Base-by-base conservation (phyloP, 2,113 vertebrate species). In the Phrynosoma blainvillii region DNA sequence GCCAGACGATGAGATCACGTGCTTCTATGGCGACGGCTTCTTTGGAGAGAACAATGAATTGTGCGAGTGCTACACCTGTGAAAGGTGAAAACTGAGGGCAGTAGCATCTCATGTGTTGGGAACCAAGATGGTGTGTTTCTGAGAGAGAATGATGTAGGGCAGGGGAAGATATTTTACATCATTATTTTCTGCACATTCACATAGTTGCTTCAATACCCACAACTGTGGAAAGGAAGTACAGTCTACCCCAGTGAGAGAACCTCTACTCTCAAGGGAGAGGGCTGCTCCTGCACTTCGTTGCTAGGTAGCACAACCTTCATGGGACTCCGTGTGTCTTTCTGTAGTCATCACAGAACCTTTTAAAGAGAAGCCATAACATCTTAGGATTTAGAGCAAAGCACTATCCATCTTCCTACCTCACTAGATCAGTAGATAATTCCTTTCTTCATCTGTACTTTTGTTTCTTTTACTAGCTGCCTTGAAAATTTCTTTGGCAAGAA, bases 21-120 rank as follows among this genome's bases (percentile, higher is more conserved):
- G 98, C 96, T 98, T 98, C 97, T 99, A 99, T 52, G 98, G 98
- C 0, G 98, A 98, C 85, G 98, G 98, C 93, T 99, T 99, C 96
- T 98, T 98, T 4, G 98, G 98, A 0, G 98, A 99, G 92, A 97
- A 98, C 91, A 99, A 99, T 1, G 98, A 99, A 93, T 97, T 98
- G 96, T 99, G 98, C 82, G 98, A 98, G 95, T 98, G 98, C 95
- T 95, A 97, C 96, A 99, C 98, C 74, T 99, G 98, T 47, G 98
- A 99, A 94, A 98, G 98, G 98, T 99, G 92, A 88, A 70, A 21
- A 92, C 96, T 13, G 20, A 25, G 10, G 30, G 16, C 11, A 40
- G 2, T 18, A 75, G 62, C 25, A 27, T 76, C 71, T 27, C 12
- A 5, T 54, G 68, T 4, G n/a, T 25, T n/a, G 30, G 13, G 32